These are phyloP conservation scores for Ondatra zibethicus DNA, from an alignment of 2,113 vertebrate species.

Conservation along the genomic window DNA sequence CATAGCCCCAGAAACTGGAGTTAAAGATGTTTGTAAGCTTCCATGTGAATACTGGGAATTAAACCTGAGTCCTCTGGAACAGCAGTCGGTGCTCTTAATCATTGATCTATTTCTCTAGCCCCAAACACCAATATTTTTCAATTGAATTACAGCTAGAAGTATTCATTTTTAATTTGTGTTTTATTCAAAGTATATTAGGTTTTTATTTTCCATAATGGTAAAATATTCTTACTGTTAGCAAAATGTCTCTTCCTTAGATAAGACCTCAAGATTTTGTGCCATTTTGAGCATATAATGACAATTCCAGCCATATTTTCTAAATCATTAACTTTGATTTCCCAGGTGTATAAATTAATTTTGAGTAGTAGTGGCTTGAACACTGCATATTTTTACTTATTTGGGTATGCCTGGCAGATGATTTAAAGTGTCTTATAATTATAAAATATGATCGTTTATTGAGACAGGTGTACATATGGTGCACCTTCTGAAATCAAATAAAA, in stretches of 20 bases:
- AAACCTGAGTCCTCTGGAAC: neutral
- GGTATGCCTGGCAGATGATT: conserved; percentile 72
- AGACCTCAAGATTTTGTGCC: conserved; percentile 36
- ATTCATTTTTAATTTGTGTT: conserved; percentile 41
- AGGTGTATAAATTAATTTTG: conserved; percentile 76
- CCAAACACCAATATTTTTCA: neutral
- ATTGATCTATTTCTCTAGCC: neutral
- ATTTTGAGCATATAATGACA: conserved; percentile 46
- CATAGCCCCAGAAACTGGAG: neutral
- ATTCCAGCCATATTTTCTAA: conserved; percentile 67
- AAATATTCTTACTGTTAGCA: neutral
- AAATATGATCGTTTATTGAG: conserved; percentile 67
- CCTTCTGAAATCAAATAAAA: conserved; percentile 75
- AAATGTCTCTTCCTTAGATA: neutral
- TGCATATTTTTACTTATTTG: conserved; percentile 72
- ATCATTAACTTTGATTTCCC: conserved; percentile 75
- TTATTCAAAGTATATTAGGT: conserved; percentile 20
- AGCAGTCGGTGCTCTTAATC: neutral
- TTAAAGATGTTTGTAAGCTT: neutral
- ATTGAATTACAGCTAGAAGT: neutral
- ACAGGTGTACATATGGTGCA: conserved; percentile 71
- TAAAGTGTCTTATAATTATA: conserved; percentile 76
- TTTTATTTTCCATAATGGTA: neutral
- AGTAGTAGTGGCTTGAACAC: conserved; percentile 49
- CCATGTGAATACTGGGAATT: neutral